Conservation (phyloP, 2,113 vertebrate species). For the Phyllostomus discolor region DNA sequence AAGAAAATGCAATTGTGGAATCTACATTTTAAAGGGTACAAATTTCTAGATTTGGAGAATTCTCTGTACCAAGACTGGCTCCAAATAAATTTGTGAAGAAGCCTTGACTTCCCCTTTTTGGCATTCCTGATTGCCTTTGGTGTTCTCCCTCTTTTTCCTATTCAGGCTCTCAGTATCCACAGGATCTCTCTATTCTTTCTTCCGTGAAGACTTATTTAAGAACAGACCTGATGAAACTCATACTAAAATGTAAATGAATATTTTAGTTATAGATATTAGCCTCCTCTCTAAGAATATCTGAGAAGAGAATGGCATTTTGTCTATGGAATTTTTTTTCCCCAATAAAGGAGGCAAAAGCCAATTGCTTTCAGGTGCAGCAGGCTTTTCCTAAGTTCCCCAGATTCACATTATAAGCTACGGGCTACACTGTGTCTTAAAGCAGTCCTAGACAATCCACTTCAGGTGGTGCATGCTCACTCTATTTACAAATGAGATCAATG, state of each 20-base stretch:
- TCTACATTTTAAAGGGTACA: not conserved
- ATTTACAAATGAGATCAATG: not conserved
- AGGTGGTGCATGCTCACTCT: not conserved
- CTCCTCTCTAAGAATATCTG: not conserved
- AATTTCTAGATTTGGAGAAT: not conserved
- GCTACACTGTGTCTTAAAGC: not conserved
- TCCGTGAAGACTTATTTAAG: slow-evolving; percentile 28
- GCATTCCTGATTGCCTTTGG: not conserved
- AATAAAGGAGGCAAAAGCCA: not conserved
- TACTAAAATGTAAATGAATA: slow-evolving; percentile 14
- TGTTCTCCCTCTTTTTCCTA: not conserved
- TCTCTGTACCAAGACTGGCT: not conserved
- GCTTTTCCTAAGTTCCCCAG: not conserved
- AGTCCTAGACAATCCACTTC: not conserved
- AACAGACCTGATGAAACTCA: slow-evolving; percentile 23
- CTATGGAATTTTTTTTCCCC: not conserved
- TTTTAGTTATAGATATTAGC: not conserved
- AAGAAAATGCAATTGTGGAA: not conserved
- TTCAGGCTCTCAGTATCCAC: not conserved
- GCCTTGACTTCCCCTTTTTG: not conserved
- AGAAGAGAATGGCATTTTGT: not conserved
- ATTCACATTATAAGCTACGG: not conserved
- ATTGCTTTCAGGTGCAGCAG: not conserved
- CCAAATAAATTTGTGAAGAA: not conserved
- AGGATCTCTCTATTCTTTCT: not conserved